Base-by-base conservation (phyloP, 1,140 invertebrate species). In the Sarcophaga bullata region DNA sequence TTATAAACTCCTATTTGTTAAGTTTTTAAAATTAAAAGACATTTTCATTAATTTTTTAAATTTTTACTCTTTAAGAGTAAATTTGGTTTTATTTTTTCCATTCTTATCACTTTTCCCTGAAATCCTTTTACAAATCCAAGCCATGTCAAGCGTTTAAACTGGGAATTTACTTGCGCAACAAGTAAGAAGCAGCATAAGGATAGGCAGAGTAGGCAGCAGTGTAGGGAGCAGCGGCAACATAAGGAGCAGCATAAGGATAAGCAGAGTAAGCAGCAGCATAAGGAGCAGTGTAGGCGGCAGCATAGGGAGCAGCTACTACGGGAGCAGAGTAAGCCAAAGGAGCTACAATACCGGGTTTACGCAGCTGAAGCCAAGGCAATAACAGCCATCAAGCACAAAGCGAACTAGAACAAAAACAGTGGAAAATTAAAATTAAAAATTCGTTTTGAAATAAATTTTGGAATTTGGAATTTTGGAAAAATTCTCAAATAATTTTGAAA, bases 291-390 rank as follows among this genome's bases (percentile, higher is more conserved):
- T 62, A 81, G 25, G 80, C 54, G 7, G 83, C 48, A 11, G 47
- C 5, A 10, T 78, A 85, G 37, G 85, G 85, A 19, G 82, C 73
- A 48, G 88, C 85, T 15, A 85, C 81, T n/a, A 83, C 82, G 6
- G 85, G 80, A 11, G 82, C 81, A 9, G 81, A 25, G 19, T 58
- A 82, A 49, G 6, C 19, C 82, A 58, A 84, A 80, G 10, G 84
- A 82, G 88, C 83, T 73, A 89, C 80, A 50, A 89, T 84, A n/a
- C 86, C 86, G 4, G 88, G 88, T 83, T 89, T 89, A 80, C 25
- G 85, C 85, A 78, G 88, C 85, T 2, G 25, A 37, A 78, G 87
- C 85, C 81, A 89, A 73, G 75, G 88, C 88, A 78, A 89, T 83
- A 68, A 89, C 37, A 73, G 87, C 88, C 84, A 87, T 84, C 78